Base-by-base conservation (phyloP, 2,888 invertebrate species). In the Drosophila setosimentum region DNA sequence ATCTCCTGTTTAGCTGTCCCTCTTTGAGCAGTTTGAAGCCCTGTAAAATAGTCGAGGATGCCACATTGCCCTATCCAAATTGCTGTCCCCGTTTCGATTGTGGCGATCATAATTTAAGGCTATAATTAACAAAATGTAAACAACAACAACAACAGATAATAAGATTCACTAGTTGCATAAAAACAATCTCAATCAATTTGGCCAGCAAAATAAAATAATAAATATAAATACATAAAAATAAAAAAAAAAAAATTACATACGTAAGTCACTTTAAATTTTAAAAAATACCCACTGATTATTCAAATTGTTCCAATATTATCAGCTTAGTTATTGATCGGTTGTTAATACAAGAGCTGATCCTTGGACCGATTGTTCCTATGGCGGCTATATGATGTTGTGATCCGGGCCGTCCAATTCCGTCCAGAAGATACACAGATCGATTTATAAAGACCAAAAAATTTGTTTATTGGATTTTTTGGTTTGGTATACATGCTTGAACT, bases 401-500 rank as follows among this genome's bases (percentile, higher is more conserved):
- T 40, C 0, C 4, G 4, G n/a, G 10, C 10, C 3, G 4, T 40
- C n/a, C n/a, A 40, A n/a, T 40, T n/a, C n/a, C n/a, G 8, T n/a
- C 21, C 42, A 45, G 2, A 45, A 21, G 45, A 30, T 27, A 24
- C 13, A 13, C 24, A 18, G 24, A 21, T 54, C 30, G 24, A 27
- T 49, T 54, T 54, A 58, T 48, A 68, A 62, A 78, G 67, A 75
- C 67, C 71, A 67, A 75, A 71, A 61, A 58, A 61, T 71, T 16
- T 51, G 35, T 75, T 82, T 78, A 82, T 82, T 82, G 51, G 61
- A 78, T 73, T 73, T 72, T 75, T 69, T 72, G 77, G 80, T 84
- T 81, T 82, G 87, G 85, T 85, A 89, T 89, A 89, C 85, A 85
- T 74, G 76, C 77, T 79, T 73, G 71, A 82, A 82, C 87, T 83